Conservation (phyloP, 2,797 vertebrate genomes). For the Clarias fuscus region DNA sequence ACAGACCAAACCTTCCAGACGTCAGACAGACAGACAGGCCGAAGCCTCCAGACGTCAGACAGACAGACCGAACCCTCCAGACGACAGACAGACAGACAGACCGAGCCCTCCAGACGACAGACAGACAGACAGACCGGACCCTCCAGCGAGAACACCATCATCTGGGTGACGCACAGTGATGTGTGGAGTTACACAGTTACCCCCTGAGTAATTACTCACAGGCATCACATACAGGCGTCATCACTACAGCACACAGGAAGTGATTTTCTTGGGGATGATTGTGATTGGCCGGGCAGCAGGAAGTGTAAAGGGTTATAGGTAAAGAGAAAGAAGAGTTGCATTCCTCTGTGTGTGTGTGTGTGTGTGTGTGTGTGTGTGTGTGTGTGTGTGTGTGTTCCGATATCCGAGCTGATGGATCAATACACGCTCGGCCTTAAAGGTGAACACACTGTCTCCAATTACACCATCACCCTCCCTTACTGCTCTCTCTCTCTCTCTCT, state of each 20-base stretch:
- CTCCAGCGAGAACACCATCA: neutral
- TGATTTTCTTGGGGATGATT: neutral
- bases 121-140: no score
- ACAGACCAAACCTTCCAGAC: no score
- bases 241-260: neutral
- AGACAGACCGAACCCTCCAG: no score
- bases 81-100: no score
- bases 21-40: no score
- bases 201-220: neutral
- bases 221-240: neutral
- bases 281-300: neutral
- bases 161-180: neutral
- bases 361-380: neutral
- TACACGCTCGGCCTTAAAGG: constrained; percentile 4
- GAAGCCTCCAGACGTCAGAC: no score
- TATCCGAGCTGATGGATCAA: constrained; percentile 18
- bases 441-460: constrained; percentile 17
- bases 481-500: neutral
- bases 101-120: no score
- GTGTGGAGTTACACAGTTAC: neutral
- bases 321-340: neutral
- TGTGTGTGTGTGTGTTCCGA: neutral
- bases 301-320: neutral
- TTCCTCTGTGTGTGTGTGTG: neutral
- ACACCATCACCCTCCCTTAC: constrained; percentile 11